Percentiles rank a stretch among this genome's conserved stretches.
phyloP scores from a whole-genome alignment of 2,888 invertebrate genomes.

The Hedychridium roseum region DNA sequence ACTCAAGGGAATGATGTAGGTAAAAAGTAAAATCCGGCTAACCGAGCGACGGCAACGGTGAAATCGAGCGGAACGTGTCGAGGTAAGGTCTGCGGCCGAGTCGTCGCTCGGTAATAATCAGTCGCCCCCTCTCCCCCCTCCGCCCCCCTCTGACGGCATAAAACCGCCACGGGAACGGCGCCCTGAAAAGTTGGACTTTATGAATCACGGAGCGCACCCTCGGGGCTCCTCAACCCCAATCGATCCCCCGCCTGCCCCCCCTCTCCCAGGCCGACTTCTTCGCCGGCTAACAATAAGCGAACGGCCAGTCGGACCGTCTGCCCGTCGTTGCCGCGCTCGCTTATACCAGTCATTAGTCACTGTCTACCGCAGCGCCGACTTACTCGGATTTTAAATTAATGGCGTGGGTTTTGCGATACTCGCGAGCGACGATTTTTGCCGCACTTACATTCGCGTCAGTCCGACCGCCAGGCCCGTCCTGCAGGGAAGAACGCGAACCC shows the following conservation, averaged over 20 bases:
- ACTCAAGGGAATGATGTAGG: too few relatives aligned
- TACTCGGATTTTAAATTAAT: constrained; percentile 55
- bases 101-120: too few relatives aligned
- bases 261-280: constrained; percentile 24
- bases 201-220: constrained; percentile 39
- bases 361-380: constrained; percentile 52
- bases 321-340: constrained; percentile 19
- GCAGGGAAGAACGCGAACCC: too few relatives aligned
- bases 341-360: constrained; percentile 54
- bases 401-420: constrained; percentile 48
- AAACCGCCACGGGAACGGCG: too few relatives aligned
- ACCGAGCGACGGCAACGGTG: too few relatives aligned
- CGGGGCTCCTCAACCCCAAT: constrained; percentile 19
- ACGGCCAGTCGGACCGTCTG: constrained; percentile 35
- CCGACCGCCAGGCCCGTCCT: too few relatives aligned
- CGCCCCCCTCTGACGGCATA: too few relatives aligned
- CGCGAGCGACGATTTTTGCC: constrained; percentile 38
- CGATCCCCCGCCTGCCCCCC: constrained; percentile 12
- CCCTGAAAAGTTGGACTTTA: constrained; percentile 40
- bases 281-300: constrained; percentile 35
- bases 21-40: too few relatives aligned
- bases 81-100: too few relatives aligned
- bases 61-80: too few relatives aligned
- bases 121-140: too few relatives aligned
- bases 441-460: too few relatives aligned